These are phyloP conservation scores for Plecotus auritus DNA, from an alignment of 2,113 vertebrate species.

Conservation along the genomic window DNA sequence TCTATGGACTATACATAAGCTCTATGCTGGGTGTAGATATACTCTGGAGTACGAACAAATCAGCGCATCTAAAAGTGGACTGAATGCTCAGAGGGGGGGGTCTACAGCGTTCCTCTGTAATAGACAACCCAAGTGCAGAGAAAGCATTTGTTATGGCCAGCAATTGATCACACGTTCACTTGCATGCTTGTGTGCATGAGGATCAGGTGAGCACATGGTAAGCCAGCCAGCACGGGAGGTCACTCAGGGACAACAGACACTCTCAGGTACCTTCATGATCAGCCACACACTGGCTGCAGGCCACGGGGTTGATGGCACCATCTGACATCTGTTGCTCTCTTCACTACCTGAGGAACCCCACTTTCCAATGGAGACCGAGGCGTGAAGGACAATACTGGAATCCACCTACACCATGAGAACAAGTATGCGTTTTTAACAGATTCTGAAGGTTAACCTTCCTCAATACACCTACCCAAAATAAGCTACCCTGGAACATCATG, in stretches of 20 bases:
- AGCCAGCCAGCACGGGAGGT: not conserved
- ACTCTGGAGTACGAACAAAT: not conserved
- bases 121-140: not conserved
- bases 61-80: not conserved
- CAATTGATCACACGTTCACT: not conserved
- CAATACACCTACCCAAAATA: not conserved
- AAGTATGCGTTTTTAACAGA: not conserved
- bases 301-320: not conserved
- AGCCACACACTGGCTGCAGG: conserved; percentile 64
- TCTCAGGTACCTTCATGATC: conserved; percentile 67
- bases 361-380: conserved; percentile 60
- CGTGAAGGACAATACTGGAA: conserved; percentile 57
- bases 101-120: not conserved
- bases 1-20: not conserved
- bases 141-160: not conserved
- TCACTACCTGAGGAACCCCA: not conserved
- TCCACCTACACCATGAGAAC: conserved; percentile 55
- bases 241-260: not conserved
- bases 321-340: not conserved
- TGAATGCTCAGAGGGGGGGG: not conserved
- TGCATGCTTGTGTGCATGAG: not conserved
- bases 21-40: not conserved
- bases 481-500: not conserved
- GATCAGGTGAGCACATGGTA: not conserved
- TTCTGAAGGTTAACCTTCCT: not conserved